phyloP scores from a whole-genome alignment of 2,113 vertebrate genomes.

The Mustela lutreola region DNA sequence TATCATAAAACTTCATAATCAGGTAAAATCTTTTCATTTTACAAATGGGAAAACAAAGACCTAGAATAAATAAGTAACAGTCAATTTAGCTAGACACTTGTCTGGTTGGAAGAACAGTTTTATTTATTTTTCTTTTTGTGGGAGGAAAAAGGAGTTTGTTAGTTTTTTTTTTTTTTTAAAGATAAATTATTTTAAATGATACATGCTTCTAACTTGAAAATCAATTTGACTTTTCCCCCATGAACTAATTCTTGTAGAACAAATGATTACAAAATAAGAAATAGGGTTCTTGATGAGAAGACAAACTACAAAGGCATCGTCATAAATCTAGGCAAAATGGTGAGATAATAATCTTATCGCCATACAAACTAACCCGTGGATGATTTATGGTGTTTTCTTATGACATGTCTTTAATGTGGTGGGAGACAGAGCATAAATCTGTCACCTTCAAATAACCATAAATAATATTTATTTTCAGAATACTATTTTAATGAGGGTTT shows the following conservation, averaged over 20 bases:
- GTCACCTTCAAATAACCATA: slow-evolving; percentile 75
- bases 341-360: slow-evolving; percentile 82
- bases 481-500: slow-evolving; percentile 75
- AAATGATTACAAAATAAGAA: slow-evolving; percentile 81
- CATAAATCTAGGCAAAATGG: slow-evolving; percentile 82
- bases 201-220: slow-evolving; percentile 64
- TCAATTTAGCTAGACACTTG: not conserved
- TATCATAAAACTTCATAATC: not conserved
- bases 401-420: slow-evolving; percentile 80
- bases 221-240: slow-evolving; percentile 63
- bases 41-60: not conserved
- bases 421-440: slow-evolving; percentile 68
- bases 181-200: not conserved
- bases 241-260: slow-evolving; percentile 68
- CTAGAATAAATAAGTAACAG: not conserved
- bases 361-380: slow-evolving; percentile 78
- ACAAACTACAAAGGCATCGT: slow-evolving; percentile 70
- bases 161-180: not conserved
- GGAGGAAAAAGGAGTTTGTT: not conserved
- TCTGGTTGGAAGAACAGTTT: not conserved
- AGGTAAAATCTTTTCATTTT: not conserved
- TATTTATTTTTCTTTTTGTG: not conserved
- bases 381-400: slow-evolving; percentile 74
- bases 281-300: slow-evolving; percentile 77
- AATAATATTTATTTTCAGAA: slow-evolving; percentile 74